Evolutionary conservation across 92 coral and sea anemone genomes (phyloP), one percentile per base, ranked within the genome.

Genomic region (Palythoa grandiflora): DNA sequence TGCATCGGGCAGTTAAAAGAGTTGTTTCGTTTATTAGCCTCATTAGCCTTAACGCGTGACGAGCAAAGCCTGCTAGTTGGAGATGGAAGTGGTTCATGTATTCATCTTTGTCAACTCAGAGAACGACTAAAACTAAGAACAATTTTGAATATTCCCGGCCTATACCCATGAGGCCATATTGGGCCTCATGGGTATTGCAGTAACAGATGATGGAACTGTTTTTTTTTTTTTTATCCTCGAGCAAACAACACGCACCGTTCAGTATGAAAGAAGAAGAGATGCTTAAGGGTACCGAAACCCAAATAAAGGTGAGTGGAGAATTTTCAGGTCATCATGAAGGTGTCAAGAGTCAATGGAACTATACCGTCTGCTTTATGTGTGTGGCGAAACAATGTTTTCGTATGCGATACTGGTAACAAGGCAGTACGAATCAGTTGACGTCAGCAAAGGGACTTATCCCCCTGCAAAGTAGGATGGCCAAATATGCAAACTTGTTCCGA

Each of bases 341-440:
- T 68, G 75, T 80, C 5, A 1, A 88, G 16, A 89, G 89, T 76
- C 7, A 60, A 39, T 88, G 94, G 90, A 87, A 87, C 71, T 28
- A 80, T 71, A 83, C 93, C 81, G 14, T 87, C 93, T 78, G 79
- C 90, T 70, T 39, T 90, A 75, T 75, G 91, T 78, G 54, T 40
- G 21, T 90, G 78, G 12, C 59, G 84, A 53, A 89, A 89, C 86
- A 87, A 91, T 71, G 71, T 87, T 59, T 89, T 89, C 20, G 83
- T 89, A n/a, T 89, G 92, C 66, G 94, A 89, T 44, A 89, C 85
- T 11, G 94, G 94, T 1, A 91, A 87, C 66, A 87, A 87, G 60
- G 84, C 88, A 14, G 91, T 90, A 20, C 78, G 91, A 50, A 87
- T 87, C n/a, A n/a, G 88, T 8, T 90, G 15, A 87, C 90, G 15